Evolutionary conservation across 1,140 invertebrate species (phyloP).

Genomic region (Radopholus similis): DNA sequence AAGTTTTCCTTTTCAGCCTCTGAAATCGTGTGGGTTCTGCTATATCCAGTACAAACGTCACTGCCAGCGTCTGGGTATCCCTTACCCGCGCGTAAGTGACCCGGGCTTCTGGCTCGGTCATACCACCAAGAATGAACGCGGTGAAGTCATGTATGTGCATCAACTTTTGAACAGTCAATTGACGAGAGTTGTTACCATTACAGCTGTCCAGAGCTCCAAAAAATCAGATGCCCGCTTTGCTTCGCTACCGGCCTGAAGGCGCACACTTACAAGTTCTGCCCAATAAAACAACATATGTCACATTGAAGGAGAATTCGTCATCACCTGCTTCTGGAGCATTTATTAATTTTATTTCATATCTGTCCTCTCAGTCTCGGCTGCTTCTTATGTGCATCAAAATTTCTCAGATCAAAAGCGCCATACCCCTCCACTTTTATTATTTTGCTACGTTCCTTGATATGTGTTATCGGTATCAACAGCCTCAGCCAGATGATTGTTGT

Average conservation of each 20-base stretch:
- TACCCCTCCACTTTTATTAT: too few species aligned
- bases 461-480: too few species aligned
- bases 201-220: slow-evolving; percentile 18
- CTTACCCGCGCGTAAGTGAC: slow-evolving; percentile 13
- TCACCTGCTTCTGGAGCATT: too few species aligned
- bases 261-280: slow-evolving; percentile 23
- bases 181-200: neutral
- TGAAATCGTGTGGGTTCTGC: slow-evolving; percentile 18
- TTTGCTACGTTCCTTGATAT: too few species aligned
- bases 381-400: too few species aligned
- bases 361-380: too few species aligned
- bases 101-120: slow-evolving; percentile 21
- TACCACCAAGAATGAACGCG: slow-evolving; percentile 1
- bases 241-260: slow-evolving; percentile 19
- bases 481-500: too few species aligned
- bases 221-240: slow-evolving; percentile 19
- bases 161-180: neutral
- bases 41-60: slow-evolving; percentile 18
- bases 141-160: slow-evolving; percentile 14
- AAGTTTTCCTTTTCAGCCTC: slow-evolving; percentile 3
- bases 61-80: neutral
- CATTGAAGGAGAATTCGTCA: too few species aligned
- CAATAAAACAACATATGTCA: slow-evolving; percentile 4
- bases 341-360: too few species aligned
- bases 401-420: too few species aligned